Evolutionary conservation across 2,888 invertebrate genomes (phyloP).

Genomic region (Zelleria hepariella): DNA sequence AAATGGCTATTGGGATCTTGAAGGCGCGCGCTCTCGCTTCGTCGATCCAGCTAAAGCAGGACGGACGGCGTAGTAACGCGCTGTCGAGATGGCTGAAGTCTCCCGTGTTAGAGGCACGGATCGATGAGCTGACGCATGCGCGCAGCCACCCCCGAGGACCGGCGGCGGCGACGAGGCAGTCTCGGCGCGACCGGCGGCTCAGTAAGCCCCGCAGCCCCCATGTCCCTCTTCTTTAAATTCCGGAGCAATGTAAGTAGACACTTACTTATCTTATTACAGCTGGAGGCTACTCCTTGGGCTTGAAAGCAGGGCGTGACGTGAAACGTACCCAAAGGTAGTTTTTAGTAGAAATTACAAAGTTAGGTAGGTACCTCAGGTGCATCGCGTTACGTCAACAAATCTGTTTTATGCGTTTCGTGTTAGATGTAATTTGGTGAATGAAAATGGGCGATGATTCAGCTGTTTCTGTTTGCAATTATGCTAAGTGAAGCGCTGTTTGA

Average conservation of each 20-base stretch:
- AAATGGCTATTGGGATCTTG: too few relatives aligned
- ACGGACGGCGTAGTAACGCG: too few relatives aligned
- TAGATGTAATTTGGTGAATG: neutral
- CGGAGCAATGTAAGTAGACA: constrained; percentile 61
- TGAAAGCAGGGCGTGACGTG: neutral
- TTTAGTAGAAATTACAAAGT: neutral
- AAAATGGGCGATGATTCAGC: neutral
- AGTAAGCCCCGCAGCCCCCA: constrained; percentile 24
- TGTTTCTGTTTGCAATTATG: neutral
- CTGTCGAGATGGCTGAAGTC: too few relatives aligned
- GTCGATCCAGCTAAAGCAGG: too few relatives aligned
- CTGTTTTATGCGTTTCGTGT: too few relatives aligned
- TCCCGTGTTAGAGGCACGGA: constrained; percentile 9
- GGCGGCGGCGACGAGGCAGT: constrained; percentile 11
- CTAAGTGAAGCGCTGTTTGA: too few relatives aligned
- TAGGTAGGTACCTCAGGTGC: neutral
- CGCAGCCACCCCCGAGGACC: constrained; percentile 11
- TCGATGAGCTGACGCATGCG: constrained; percentile 40
- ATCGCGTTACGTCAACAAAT: constrained; percentile 5
- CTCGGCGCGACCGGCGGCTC: constrained; percentile 14
- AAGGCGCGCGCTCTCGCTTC: too few relatives aligned
- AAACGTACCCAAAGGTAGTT: neutral
- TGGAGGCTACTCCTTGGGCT: neutral
- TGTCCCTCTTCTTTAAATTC: constrained; percentile 71
- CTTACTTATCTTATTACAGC: neutral